Base-by-base conservation (phyloP, 2,113 vertebrate species). In the Serinus canaria region DNA sequence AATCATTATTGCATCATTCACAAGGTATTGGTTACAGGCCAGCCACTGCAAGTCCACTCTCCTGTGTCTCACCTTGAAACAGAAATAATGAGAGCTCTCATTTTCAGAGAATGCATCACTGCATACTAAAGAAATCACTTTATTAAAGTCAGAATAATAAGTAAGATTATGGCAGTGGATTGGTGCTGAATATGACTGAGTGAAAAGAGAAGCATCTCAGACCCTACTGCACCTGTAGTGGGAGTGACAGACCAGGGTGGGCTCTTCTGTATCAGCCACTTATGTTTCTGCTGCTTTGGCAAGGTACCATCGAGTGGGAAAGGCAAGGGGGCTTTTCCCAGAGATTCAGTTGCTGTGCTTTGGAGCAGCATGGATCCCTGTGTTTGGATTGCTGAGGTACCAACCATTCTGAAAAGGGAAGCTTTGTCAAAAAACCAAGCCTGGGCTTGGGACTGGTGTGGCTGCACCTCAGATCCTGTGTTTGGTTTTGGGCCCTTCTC, bases 401-500 rank as follows among this genome's bases (percentile, higher is more conserved):
- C 66, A 73, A 56, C 9, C 9, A 44, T 74, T 68, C 27, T 47
- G 25, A 50, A 44, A 87, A 72, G 35, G 22, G 27, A 49, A 85
- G 10, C 14, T 73, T 76, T 79, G 35, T 35, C 3, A 5, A 79
- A 68, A 55, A 47, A 68, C 7, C 74, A 75, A 67, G 15, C 62
- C 39, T 46, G 3, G 31, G 11, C 53, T 35, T 31, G 20, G n/a
- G 46, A 30, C 28, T 75, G 20, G 24, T 47, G n/a, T 24, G 16
- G 24, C 53, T 41, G 70, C 24, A 31, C 21, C n/a, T 41, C 2
- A 1, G 39, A 53, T 53, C 11, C 39, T 22, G 23, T 46, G 46
- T 25, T 75, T 0, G 0, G 9, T 47, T 68, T 53, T 47, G n/a
- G 20, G 28, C 7, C 6, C 3, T 41, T 75, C 39, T 15, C 20